Evolutionary conservation across 1,140 invertebrate genomes (phyloP), one percentile per base, ranked within the genome.

Genomic region (Dendrolimus kikuchii): DNA sequence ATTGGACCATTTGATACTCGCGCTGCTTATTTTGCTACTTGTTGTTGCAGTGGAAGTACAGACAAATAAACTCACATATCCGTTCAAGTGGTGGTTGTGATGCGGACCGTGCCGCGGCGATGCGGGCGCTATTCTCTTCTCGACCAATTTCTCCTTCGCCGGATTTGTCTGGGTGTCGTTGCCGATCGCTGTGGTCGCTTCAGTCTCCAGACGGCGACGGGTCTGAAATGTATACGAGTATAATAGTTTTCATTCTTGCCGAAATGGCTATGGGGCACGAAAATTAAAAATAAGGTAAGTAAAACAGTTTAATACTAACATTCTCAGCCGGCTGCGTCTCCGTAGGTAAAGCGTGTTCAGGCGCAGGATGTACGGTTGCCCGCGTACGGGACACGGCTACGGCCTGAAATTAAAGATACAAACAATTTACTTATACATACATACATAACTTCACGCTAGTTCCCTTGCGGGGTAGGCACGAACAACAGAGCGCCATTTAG

Each of bases 281-380:
- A 10, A 36, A 48, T 7, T 38, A 8, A n/a, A n/a, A 4, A 4
- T 10, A 47, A 38, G 4, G 46, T 70, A 74, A 42, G 67, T 64
- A 72, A 71, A 44, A 56, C 61, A 57, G 9, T 7, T 7, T 10
- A 23, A n/a, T 55, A 72, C 57, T 71, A 37, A 82, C 94, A 68
- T 93, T 78, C 81, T 86, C 23, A 23, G 23, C 71, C 64, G 88
- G 81, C 77, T 87, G 73, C 80, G 78, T 68, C 86, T 89, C 87
- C 68, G 68, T 81, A 73, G 80, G 77, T 80, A 61, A 76, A 79
- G 64, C 77, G 72, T 71, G 77, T 65, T 74, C 77, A 73, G 78
- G 74, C 80, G 68, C 69, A 65, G 65, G 71, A 53, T 68, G 59
- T 37, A 65, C 53, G 56, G 83, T 37, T 44, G 75, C 64, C 49